Conservation (phyloP, 1,140 invertebrate genomes). For the Tetramorium simillimum region DNA sequence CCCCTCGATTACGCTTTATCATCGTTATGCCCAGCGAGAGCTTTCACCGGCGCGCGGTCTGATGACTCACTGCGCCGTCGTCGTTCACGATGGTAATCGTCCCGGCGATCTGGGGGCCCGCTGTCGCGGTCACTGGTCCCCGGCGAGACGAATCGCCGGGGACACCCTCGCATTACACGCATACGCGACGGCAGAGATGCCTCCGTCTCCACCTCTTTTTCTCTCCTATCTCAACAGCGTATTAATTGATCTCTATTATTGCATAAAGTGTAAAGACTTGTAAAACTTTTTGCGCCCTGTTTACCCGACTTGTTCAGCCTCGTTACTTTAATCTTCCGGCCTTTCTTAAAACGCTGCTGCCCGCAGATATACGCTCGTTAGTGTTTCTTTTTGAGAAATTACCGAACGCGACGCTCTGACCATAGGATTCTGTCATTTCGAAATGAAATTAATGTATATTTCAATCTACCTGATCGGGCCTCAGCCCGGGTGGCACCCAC, state of each 20-base stretch:
- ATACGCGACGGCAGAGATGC: background rate
- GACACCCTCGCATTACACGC: constrained; percentile 38
- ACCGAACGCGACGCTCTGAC: too few species aligned
- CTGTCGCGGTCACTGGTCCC: constrained; percentile 33
- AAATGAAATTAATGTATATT: background rate
- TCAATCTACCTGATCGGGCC: constrained; percentile 95
- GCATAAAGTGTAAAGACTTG: background rate
- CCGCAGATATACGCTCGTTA: too few species aligned
- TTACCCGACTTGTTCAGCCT: background rate
- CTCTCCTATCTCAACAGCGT: background rate
- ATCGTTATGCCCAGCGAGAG: constrained; percentile 44
- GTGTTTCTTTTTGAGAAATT: background rate
- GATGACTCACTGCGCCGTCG: constrained; percentile 56
- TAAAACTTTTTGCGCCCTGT: background rate
- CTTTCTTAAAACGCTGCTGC: background rate
- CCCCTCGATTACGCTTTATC: constrained; percentile 50
- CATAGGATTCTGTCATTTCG: background rate
- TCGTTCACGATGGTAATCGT: constrained; percentile 57
- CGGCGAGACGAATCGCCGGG: constrained; percentile 36
- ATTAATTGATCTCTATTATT: constrained; percentile 20
- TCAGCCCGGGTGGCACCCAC: constrained; percentile 98
- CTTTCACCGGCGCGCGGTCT: constrained; percentile 40
- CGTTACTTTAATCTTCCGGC: background rate
- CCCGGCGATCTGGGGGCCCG: constrained; percentile 26
- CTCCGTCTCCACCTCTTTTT: background rate